Percentiles rank a stretch among this genome's conserved stretches.
Evolutionary conservation across 2,888 invertebrate species (phyloP).

Genomic region (Plemyria rubiginata): DNA sequence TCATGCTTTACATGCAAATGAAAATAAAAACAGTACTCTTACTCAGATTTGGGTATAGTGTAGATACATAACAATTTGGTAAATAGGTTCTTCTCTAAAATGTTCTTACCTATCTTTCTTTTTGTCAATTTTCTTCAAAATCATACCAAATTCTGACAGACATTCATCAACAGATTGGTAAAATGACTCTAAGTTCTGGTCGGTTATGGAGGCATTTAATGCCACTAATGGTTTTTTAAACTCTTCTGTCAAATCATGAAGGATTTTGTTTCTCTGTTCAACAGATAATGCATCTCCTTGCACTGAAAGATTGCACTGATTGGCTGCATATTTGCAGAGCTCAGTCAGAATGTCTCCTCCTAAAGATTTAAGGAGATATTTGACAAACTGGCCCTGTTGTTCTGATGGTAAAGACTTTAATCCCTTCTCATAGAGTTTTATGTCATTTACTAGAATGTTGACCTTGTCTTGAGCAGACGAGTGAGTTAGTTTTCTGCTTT

Average conservation of each 20-base stretch:
- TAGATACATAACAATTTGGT: too few species aligned
- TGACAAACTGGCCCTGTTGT: slow-evolving; percentile 88
- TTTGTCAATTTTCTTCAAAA: slow-evolving; percentile 94
- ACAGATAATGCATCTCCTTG: slow-evolving; percentile 85
- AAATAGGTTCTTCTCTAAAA: neutral
- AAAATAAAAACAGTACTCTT: too few species aligned
- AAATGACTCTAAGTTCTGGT: slow-evolving; percentile 91
- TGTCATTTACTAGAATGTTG: slow-evolving; percentile 89
- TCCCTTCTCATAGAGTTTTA: slow-evolving; percentile 92
- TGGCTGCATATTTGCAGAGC: slow-evolving; percentile 91
- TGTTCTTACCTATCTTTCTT: slow-evolving; percentile 88
- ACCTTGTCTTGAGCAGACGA: slow-evolving; percentile 93
- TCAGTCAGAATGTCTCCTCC: slow-evolving; percentile 93
- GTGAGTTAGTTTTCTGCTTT: slow-evolving; percentile 90
- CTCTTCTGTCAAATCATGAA: slow-evolving; percentile 88
- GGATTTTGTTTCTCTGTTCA: slow-evolving; percentile 89
- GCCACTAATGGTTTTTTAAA: slow-evolving; percentile 87
- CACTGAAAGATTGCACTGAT: slow-evolving; percentile 88
- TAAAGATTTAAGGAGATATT: slow-evolving; percentile 93
- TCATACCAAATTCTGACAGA: slow-evolving; percentile 90
- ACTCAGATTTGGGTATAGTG: too few species aligned
- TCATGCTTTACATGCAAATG: too few species aligned
- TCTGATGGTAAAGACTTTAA: slow-evolving; percentile 86
- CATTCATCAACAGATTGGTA: slow-evolving; percentile 89
- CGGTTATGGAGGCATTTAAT: slow-evolving; percentile 88